Conservation (phyloP, 2,113 vertebrate genomes). For the Stegastes partitus region DNA sequence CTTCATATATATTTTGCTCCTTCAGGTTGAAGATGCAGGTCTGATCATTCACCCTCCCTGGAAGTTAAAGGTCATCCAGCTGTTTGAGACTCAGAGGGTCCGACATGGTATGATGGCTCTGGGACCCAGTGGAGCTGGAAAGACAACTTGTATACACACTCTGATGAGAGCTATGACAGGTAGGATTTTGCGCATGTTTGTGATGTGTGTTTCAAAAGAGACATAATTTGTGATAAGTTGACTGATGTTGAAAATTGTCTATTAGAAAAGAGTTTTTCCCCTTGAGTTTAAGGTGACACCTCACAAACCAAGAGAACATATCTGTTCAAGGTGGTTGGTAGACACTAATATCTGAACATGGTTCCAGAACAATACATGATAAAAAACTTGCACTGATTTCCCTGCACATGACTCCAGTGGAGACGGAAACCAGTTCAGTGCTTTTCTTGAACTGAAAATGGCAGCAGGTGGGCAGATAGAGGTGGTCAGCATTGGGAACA, state of each 20-base stretch:
- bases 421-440: no score
- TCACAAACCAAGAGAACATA: no score
- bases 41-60: slow-evolving; percentile 94
- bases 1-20: neutral
- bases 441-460: no score
- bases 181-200: slow-evolving; percentile 54
- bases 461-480: no score
- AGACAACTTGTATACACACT: slow-evolving; percentile 93
- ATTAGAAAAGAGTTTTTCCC: no score
- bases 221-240: neutral
- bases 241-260: neutral
- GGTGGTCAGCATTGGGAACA: no score
- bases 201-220: neutral
- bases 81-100: slow-evolving; percentile 95
- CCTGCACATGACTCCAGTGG: no score
- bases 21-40: slow-evolving; percentile 90
- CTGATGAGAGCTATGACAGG: slow-evolving; percentile 96
- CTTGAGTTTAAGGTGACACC: no score
- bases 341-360: no score
- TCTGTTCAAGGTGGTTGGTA: no score
- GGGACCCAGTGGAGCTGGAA: slow-evolving; percentile 95
- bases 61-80: slow-evolving; percentile 96
- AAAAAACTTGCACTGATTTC: no score
- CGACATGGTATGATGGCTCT: slow-evolving; percentile 96
- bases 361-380: no score